Base-by-base conservation (phyloP, 2,888 invertebrate genomes). In the Drosophila diplacantha region DNA sequence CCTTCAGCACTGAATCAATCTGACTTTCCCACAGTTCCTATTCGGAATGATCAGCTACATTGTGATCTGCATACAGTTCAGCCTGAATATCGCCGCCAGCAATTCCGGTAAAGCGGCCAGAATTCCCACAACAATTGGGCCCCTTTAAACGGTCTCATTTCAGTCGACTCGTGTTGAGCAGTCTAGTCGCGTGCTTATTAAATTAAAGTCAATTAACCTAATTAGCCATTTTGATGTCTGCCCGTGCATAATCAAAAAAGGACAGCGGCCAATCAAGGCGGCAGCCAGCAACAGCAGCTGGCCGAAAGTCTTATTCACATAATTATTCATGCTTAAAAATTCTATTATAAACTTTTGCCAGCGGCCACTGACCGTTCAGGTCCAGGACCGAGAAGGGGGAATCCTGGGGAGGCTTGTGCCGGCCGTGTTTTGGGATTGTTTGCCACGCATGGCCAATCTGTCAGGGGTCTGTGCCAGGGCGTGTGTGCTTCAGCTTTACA, bases 41-140 rank as follows among this genome's bases (percentile, higher is more conserved):
- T 83, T 83, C 34, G 74, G 78, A 29, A 67, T 76, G 46, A 50
- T 75, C 46, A 75, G 77, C 62, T 85, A 85, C 18, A 74, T 85
- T 32, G 79, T 86, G 9, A 78, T 85, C 58, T 73, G 84, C 67
- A 85, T 85, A 49, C 86, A 86, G 72, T 86, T 85, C 31, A 83
- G 78, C 6, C 63, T 78, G 56, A 73, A 74, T 4, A 43, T 82
- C 7, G 46, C 54, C 11, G 41, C 51, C n/a, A 70, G 63, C 31
- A 54, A 29, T 12, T 14, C 39, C 6, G 26, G 7, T 1, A 49
- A 55, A 35, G 4, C 14, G 1, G 35, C 24, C 14, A 8, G 16
- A 8, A 43, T 9, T 6, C 3, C 18, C 7, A 35, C 34, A 9
- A 14, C 47, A 11, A 32, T 22, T 63, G 32, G 14, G 14, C 41